A percentile compares a stretch with the other conserved stretches of the same genome.
Evolutionary conservation across 2,888 invertebrate genomes (phyloP).

Genomic region (Ethmia dodecea): DNA sequence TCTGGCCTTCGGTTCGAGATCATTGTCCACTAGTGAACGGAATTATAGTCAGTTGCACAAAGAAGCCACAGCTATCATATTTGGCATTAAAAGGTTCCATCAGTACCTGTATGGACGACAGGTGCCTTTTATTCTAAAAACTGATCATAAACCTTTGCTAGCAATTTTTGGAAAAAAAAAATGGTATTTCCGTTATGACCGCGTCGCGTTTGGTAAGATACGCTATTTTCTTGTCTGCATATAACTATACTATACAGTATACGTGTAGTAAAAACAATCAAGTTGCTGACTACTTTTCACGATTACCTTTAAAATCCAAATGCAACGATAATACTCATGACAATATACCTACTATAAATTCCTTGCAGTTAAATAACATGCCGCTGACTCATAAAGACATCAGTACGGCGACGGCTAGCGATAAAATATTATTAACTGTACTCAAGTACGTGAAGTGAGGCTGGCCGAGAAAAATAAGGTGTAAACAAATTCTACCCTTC

Average conservation of each 20-base stretch:
- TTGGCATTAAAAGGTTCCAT: slow-evolving; percentile 7
- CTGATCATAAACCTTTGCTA: slow-evolving; percentile 9
- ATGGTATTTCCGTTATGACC: slow-evolving; percentile 6
- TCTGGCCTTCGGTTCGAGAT: slow-evolving; percentile 8
- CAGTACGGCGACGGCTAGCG: no score
- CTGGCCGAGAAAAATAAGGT: no score
- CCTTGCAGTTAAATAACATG: no score
- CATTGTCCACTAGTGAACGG: slow-evolving; percentile 2
- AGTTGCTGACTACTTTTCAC: slow-evolving; percentile 1
- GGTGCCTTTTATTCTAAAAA: slow-evolving; percentile 6
- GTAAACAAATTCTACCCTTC: no score
- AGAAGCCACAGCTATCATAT: slow-evolving; percentile 8
- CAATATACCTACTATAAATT: no score
- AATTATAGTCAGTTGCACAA: neutral
- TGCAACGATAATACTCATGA: no score
- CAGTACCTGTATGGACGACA: slow-evolving; percentile 10
- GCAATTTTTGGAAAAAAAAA: slow-evolving; percentile 6
- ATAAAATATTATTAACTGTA: no score
- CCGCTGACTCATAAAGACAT: no score
- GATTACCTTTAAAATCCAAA: neutral
- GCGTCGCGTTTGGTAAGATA: slow-evolving; percentile 10
- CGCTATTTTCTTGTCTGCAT: slow-evolving; percentile 7
- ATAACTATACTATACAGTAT: slow-evolving; percentile 7
- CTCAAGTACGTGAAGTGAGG: no score
- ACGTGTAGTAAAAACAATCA: slow-evolving; percentile 5